Percentiles rank a stretch among this genome's conserved stretches.
Evolutionary conservation across 2,888 invertebrate species (phyloP).

Genomic region (Mechanitis messenoides): DNA sequence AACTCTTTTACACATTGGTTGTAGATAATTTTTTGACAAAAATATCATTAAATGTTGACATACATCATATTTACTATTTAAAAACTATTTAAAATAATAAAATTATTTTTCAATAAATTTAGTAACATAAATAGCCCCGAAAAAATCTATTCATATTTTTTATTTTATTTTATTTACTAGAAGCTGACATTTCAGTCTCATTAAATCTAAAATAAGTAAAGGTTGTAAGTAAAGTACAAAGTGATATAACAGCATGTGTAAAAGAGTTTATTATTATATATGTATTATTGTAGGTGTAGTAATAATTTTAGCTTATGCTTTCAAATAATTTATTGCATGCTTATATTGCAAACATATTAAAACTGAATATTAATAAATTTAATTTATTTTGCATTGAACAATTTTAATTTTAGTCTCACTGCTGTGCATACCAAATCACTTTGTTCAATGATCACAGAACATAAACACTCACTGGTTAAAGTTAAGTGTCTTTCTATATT

Average conservation of each 20-base stretch:
- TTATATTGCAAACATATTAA: neutral
- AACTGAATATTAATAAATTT: neutral
- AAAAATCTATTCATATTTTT: no score
- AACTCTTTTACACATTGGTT: conserved; percentile 23
- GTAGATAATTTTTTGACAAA: no score
- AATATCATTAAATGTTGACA: no score
- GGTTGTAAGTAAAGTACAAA: no score
- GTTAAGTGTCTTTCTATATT: neutral
- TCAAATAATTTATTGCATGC: conserved; percentile 13
- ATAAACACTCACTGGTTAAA: neutral
- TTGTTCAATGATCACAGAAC: neutral
- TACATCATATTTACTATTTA: no score
- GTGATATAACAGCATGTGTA: conserved; percentile 12
- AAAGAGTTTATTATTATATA: conserved; percentile 19
- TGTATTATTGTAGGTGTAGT: conserved; percentile 14
- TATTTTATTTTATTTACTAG: no score
- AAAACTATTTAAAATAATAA: no score
- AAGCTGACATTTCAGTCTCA: no score
- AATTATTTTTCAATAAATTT: no score
- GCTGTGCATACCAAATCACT: neutral
- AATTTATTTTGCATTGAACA: conserved; percentile 4
- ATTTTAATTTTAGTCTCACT: no score
- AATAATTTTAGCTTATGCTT: conserved; percentile 15
- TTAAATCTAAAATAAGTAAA: no score
- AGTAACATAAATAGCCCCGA: no score